Evolutionary conservation across 2,113 vertebrate species (phyloP).

Genomic region (human (Homo sapiens)): DNA sequence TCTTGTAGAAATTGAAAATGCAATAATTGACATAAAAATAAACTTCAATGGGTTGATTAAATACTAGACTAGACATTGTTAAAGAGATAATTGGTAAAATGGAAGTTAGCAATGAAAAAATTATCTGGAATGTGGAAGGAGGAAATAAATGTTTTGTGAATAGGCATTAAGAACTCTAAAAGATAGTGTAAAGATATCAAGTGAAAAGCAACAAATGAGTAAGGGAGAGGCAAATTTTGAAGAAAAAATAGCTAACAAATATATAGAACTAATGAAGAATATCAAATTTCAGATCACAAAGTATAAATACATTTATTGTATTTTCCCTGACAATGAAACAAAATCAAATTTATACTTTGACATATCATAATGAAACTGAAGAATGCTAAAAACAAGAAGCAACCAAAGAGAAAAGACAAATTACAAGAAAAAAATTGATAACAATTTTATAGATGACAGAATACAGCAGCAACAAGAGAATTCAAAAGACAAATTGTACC

Average conservation of each 20-base stretch:
- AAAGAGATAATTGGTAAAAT: conserved; percentile 22
- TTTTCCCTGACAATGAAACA: not conserved
- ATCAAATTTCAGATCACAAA: not conserved
- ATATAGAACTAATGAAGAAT: not conserved
- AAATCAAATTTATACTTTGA: not conserved
- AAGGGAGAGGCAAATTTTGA: not conserved
- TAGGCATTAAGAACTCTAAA: not conserved
- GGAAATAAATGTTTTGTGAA: not conserved
- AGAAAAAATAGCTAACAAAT: not conserved
- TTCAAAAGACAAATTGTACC: not conserved
- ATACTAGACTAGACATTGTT: not conserved
- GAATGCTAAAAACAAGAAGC: not conserved
- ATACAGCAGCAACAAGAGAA: not conserved
- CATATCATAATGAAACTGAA: not conserved
- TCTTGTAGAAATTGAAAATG: not conserved
- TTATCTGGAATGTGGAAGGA: not conserved
- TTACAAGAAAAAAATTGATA: not conserved
- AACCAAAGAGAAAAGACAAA: not conserved
- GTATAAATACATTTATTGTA: not conserved
- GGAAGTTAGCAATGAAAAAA: not conserved
- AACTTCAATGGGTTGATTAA: not conserved
- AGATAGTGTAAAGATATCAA: not conserved
- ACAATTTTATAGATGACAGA: not conserved
- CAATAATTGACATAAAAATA: not conserved
- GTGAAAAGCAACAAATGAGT: not conserved